These are phyloP conservation scores for Coregonus clupeaformis DNA, from an alignment of 2,113 vertebrate species.

Conservation along the genomic window DNA sequence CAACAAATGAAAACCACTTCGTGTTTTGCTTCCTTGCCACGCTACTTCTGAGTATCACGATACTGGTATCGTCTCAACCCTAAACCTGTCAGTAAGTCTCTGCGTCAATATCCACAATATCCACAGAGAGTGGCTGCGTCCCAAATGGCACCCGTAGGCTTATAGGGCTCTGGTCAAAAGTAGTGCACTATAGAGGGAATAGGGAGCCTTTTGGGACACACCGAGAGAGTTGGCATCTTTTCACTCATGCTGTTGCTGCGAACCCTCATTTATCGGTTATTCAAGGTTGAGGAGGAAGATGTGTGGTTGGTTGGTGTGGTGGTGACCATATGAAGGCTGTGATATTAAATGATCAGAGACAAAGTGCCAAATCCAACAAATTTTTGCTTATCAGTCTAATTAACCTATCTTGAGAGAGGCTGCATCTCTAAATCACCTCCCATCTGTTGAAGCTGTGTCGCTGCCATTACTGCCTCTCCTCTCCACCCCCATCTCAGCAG, in stretches of 20 bases:
- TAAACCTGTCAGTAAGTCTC: not conserved
- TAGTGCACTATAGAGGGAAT: no score
- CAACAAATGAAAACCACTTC: no score
- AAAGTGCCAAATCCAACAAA: slow-evolving; percentile 61
- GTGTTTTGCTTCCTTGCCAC: no score
- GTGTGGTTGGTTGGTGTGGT: not conserved
- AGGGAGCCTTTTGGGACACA: no score
- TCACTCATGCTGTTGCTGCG: not conserved
- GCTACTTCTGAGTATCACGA: no score
- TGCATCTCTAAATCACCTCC: slow-evolving; percentile 64
- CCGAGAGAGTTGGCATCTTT: not conserved
- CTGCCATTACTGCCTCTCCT: slow-evolving; percentile 52
- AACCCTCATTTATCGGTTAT: not conserved
- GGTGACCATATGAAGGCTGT: slow-evolving; percentile 30
- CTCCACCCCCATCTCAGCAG: slow-evolving; percentile 60
- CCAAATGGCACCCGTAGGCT: no score
- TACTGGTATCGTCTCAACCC: no score
- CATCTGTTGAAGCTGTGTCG: slow-evolving; percentile 68
- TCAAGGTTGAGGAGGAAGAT: slow-evolving; percentile 29
- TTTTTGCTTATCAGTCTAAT: slow-evolving; percentile 73
- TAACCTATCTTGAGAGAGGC: slow-evolving; percentile 68
- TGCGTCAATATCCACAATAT: not conserved
- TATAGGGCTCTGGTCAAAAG: no score
- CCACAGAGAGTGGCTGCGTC: not conserved
- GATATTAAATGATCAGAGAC: slow-evolving; percentile 43